Conservation (phyloP, 2,113 vertebrate genomes). For the Engraulis encrasicolus region DNA sequence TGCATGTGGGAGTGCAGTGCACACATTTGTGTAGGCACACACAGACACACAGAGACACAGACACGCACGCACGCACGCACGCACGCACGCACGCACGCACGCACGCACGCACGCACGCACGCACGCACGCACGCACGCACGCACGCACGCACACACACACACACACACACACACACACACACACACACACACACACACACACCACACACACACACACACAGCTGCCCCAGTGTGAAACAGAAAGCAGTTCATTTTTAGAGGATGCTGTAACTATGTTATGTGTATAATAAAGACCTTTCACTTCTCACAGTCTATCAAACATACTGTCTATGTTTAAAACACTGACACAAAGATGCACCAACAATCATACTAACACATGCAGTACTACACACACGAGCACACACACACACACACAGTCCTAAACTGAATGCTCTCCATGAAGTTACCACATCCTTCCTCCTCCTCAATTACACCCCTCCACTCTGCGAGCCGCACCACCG, state of each 20-base stretch:
- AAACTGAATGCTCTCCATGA: not conserved
- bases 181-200: not conserved
- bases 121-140: not conserved
- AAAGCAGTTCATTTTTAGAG: not conserved
- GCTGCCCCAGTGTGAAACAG: not conserved
- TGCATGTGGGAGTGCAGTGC: too few species aligned
- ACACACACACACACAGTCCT: not conserved
- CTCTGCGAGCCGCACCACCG: not conserved
- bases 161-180: not conserved
- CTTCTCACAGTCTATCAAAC: not conserved
- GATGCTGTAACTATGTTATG: not conserved
- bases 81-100: not conserved
- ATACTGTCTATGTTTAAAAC: too few species aligned
- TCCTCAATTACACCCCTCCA: slow-evolving; percentile 25
- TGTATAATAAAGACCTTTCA: not conserved
- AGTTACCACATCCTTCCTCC: slow-evolving; percentile 32
- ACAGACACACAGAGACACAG: not conserved
- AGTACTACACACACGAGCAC: not conserved
- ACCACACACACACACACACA: not conserved
- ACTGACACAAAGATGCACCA: not conserved
- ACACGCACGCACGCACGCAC: not conserved
- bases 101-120: not conserved
- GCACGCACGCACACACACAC: not conserved
- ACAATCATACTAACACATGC: not conserved
- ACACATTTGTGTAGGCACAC: not conserved